Evolutionary conservation across 2,113 vertebrate genomes (phyloP).

Genomic region (Podilymbus podiceps): DNA sequence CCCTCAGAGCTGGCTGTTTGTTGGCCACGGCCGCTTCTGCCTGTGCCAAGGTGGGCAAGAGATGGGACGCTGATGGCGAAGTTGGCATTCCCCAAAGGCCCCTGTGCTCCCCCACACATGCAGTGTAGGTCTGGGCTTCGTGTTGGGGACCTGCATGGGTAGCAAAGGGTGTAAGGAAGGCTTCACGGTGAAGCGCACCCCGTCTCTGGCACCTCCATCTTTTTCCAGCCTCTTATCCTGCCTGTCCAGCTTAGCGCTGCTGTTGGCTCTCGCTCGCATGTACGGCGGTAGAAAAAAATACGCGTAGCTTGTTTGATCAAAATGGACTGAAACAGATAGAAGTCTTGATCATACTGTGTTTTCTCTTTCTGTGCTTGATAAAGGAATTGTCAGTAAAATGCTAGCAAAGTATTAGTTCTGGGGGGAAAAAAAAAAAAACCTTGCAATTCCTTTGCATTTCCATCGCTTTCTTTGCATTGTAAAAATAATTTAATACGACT

Average conservation of each 20-base stretch:
- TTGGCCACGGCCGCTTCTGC: fast-evolving
- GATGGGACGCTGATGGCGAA: fast-evolving
- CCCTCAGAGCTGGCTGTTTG: background rate
- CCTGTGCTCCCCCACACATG: fast-evolving
- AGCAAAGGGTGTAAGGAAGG: background rate
- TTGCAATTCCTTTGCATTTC: conserved; percentile 9
- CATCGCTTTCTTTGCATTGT: background rate
- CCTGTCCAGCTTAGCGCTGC: background rate
- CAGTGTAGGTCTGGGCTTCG: background rate
- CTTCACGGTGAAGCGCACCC: background rate
- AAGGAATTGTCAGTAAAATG: conserved; percentile 38
- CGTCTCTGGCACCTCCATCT: background rate
- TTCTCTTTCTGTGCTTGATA: background rate
- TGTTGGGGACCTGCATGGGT: too few relatives aligned
- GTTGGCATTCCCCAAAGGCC: background rate
- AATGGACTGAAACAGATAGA: background rate
- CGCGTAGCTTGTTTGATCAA: fast-evolving
- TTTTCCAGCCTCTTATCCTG: background rate
- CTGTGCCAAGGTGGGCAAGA: fast-evolving
- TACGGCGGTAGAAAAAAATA: background rate
- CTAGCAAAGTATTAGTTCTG: conserved; percentile 24
- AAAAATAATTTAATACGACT: conserved; percentile 36
- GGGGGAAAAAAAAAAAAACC: background rate
- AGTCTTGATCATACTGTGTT: background rate
- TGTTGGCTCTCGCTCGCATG: background rate